Evolutionary conservation across 23 tunicate species (phyloP), one percentile per base, ranked within the genome.

Genomic region (Halocynthia roretzi): DNA sequence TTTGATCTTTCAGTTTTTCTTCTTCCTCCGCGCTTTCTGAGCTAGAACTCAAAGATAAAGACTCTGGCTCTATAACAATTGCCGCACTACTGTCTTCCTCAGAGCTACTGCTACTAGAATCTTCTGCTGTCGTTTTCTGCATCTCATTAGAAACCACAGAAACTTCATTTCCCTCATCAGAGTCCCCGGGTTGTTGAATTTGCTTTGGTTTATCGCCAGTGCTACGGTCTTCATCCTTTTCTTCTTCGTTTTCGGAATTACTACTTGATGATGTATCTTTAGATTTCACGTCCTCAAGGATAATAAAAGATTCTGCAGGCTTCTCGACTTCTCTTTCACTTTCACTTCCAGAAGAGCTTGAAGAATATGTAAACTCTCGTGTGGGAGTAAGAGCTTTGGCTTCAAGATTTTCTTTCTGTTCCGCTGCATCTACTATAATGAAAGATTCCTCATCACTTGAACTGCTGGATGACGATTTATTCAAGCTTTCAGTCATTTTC

Each of bases 291-390:
- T 65, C 70, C 10, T 65, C 70, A 15, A 65, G 22, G 31, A 65
- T 65, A 9, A 65, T 48, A 65, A 65, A 65, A 9, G 70, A 65
- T 20, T 65, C 70, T 15, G 31, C 10, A 65, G 70, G 70, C 19
- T 65, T 40, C 70, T 65, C 70, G 19, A 20, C 70, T 20, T 48
- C 70, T 9, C 70, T 65, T 65, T 15, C 70, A 8, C 8, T 8
- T 10, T 63, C 22, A 65, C 70, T 65, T 10, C 70, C 70, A 65
- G 70, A 65, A 65, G 48, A 20, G 70, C 70, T 65, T 15, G 70
- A 10, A 1, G 70, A 65, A 10, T 40, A 20, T 15, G 70, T 20
- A 11, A 20, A 40, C 19, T 65, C 31, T 10, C 70, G 15, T 10
- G 70, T 40, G 9, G 19, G 31, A 10, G 14, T 15, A 0, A 48